phyloP scores from a whole-genome alignment of 1,140 invertebrate species.

The Carposina sasakii region DNA sequence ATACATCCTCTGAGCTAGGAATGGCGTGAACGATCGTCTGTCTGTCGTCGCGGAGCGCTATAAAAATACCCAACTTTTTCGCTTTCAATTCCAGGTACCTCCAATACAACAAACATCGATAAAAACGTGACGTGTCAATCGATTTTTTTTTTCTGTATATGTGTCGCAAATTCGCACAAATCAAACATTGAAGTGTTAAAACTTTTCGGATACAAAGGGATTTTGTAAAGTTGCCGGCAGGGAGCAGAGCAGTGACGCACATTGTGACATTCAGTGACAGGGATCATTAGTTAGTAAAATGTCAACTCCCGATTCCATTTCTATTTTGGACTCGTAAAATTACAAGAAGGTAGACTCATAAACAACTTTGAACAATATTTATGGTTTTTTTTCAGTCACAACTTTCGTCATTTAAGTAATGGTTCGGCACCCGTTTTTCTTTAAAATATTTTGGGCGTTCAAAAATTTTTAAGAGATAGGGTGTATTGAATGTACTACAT shows the following conservation, averaged over 20 bases:
- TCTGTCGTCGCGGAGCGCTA: slow-evolving; percentile 35
- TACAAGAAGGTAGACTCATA: slow-evolving; percentile 57
- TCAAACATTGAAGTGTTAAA: slow-evolving; percentile 71
- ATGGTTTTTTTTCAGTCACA: slow-evolving; percentile 38
- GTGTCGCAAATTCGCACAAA: slow-evolving; percentile 65
- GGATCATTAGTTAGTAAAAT: slow-evolving; percentile 63
- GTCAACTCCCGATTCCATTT: slow-evolving; percentile 45
- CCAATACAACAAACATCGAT: slow-evolving; percentile 62
- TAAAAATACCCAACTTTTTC: slow-evolving; percentile 30
- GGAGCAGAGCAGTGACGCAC: slow-evolving; percentile 37
- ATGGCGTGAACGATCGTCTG: slow-evolving; percentile 32
- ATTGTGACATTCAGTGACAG: slow-evolving; percentile 38
- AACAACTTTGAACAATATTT: slow-evolving; percentile 56
- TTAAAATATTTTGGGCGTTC: no score
- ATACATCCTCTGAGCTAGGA: slow-evolving; percentile 35
- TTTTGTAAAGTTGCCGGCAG: slow-evolving; percentile 47
- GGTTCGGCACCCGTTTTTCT: no score
- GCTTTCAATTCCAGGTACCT: slow-evolving; percentile 64
- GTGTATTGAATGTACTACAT: no score
- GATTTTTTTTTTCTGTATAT: slow-evolving; percentile 57
- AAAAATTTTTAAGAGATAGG: no score
- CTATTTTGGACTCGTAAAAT: slow-evolving; percentile 46
- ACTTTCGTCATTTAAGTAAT: no score
- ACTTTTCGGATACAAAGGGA: slow-evolving; percentile 53
- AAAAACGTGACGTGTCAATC: slow-evolving; percentile 69